These are phyloP conservation scores for Zygaena filipendulae DNA, from an alignment of 2,888 invertebrate species.

Conservation along the genomic window DNA sequence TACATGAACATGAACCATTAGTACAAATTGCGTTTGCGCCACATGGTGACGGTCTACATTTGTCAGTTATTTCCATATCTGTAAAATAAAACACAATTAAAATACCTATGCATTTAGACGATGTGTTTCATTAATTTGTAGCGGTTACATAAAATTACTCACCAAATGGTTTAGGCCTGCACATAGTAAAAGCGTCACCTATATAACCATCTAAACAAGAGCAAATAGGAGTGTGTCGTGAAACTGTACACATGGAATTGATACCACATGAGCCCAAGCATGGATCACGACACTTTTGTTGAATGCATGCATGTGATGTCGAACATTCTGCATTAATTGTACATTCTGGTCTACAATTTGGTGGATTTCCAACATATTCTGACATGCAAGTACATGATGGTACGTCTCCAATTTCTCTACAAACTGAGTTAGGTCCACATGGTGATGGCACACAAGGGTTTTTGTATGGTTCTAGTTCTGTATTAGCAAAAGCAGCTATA, in stretches of 20 bases:
- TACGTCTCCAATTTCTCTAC: constrained; percentile 64
- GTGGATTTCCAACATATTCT: constrained; percentile 71
- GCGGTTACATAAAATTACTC: constrained; percentile 15
- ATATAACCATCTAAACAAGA: constrained; percentile 75
- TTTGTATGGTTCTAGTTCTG: constrained; percentile 52
- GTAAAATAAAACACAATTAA: constrained; percentile 21
- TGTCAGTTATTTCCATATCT: constrained; percentile 37
- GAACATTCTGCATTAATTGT: constrained; percentile 76
- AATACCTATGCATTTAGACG: constrained; percentile 6
- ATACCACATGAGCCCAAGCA: constrained; percentile 78
- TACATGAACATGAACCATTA: constrained; percentile 70
- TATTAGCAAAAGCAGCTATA: constrained; percentile 53
- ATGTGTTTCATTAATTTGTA: not conserved
- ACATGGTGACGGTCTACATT: constrained; percentile 74
- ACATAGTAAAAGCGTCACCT: constrained; percentile 73
- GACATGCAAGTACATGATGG: constrained; percentile 73
- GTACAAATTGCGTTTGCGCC: constrained; percentile 71
- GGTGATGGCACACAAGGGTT: constrained; percentile 72
- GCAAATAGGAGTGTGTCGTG: constrained; percentile 80
- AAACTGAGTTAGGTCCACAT: constrained; percentile 77
- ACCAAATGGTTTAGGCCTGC: constrained; percentile 54
- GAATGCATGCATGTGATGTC: constrained; percentile 74
- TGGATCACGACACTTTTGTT: constrained; percentile 77
- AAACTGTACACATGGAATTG: constrained; percentile 70
- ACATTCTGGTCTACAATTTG: constrained; percentile 78